A percentile compares a stretch with the other conserved stretches of the same genome.
phyloP scores from a whole-genome alignment of 2,113 vertebrate genomes.

The Notothenia rossii region DNA sequence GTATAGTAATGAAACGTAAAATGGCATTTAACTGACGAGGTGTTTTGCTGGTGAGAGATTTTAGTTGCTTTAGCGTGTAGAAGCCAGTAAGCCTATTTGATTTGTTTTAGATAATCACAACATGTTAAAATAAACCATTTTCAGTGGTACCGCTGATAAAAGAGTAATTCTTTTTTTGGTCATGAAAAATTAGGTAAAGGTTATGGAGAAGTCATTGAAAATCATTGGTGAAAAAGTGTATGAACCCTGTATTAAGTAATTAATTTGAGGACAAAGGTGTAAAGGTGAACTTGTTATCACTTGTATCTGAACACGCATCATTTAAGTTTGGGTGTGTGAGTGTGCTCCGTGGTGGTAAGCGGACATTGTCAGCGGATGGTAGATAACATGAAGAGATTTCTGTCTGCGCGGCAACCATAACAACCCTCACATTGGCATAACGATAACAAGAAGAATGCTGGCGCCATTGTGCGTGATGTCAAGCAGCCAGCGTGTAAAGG shows the following conservation, averaged over 20 bases:
- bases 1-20: no score
- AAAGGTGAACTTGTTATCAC: constrained; percentile 9
- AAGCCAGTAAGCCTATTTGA: no score
- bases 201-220: no score
- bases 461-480: constrained; percentile 68
- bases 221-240: no score
- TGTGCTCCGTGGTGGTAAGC: constrained; percentile 34
- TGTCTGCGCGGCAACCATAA: constrained; percentile 70
- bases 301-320: constrained; percentile 19
- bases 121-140: no score
- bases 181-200: no score
- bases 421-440: constrained; percentile 74
- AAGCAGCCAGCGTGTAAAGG: constrained; percentile 60
- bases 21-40: no score
- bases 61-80: no score
- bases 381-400: constrained; percentile 70
- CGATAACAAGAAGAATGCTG: constrained; percentile 76
- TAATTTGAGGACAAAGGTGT: constrained; percentile 6
- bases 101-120: no score
- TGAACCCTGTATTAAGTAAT: background rate
- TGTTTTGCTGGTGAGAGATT: no score
- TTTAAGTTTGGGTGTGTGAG: constrained; percentile 16
- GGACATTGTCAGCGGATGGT: constrained; percentile 51
- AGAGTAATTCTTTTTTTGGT: no score
- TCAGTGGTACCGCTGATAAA: no score